Percentiles rank a stretch among this genome's conserved stretches.
phyloP scores from a whole-genome alignment of 2,113 vertebrate genomes.

The Carassius gibelio region DNA sequence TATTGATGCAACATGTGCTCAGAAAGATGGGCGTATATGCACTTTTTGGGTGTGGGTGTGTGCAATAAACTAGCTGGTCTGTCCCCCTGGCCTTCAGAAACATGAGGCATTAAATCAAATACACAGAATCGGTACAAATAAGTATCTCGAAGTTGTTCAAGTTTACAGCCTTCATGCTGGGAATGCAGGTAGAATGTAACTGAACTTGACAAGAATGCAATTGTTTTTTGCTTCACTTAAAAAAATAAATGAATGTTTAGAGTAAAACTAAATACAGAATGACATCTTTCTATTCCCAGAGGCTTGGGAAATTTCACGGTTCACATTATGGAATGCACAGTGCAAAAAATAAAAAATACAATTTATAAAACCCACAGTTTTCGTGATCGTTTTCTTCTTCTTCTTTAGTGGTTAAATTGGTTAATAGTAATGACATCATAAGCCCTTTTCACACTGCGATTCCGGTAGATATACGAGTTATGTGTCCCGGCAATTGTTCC shows the following conservation, averaged over 20 bases:
- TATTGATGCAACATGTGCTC: background rate
- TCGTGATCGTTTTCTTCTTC: conserved; percentile 14
- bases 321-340: conserved; percentile 67
- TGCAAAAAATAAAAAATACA: conserved; percentile 51
- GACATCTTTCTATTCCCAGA: conserved; percentile 37
- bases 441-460: conserved; percentile 19
- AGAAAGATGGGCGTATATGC: conserved; percentile 19
- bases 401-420: conserved; percentile 62
- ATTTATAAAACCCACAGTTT: conserved; percentile 32
- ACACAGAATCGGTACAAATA: conserved; percentile 15
- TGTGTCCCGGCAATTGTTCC: too few relatives aligned
- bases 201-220: conserved; percentile 21
- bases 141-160: conserved; percentile 6
- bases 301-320: conserved; percentile 54
- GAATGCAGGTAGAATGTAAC: conserved; percentile 12
- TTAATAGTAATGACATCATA: conserved; percentile 55
- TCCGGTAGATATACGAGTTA: too few relatives aligned
- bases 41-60: conserved; percentile 25
- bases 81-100: conserved; percentile 27
- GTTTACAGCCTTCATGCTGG: conserved; percentile 21
- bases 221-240: conserved; percentile 9
- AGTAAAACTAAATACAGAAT: conserved; percentile 13
- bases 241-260: background rate
- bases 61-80: conserved; percentile 32
- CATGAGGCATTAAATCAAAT: background rate